These are phyloP conservation scores for Chelonus insularis DNA, from an alignment of 1,140 invertebrate species.

Conservation along the genomic window DNA sequence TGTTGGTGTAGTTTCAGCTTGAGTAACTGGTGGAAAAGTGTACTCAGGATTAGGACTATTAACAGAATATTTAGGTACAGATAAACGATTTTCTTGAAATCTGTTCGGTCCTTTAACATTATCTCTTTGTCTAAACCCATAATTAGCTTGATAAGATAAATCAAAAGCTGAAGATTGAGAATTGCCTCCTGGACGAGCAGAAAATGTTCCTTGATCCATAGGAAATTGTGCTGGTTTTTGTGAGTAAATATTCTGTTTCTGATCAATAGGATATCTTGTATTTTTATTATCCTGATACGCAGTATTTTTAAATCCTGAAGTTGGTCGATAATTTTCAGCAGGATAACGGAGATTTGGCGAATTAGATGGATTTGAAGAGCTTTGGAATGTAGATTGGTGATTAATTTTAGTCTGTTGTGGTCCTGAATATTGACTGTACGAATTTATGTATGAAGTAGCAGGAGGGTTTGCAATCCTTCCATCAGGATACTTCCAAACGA, in stretches of 20 bases:
- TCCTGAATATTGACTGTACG: slow-evolving; percentile 39
- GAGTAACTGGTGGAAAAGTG: slow-evolving; percentile 32
- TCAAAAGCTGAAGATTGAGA: slow-evolving; percentile 14
- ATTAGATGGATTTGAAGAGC: slow-evolving; percentile 3
- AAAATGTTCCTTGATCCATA: slow-evolving; percentile 33
- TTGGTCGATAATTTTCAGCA: neutral
- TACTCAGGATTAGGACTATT: slow-evolving; percentile 49
- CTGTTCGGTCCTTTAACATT: slow-evolving; percentile 6
- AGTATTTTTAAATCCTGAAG: neutral
- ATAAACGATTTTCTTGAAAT: slow-evolving; percentile 6
- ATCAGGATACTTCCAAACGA: slow-evolving; percentile 58
- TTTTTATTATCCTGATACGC: neutral
- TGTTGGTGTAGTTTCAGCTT: slow-evolving; percentile 9
- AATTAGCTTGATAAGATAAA: slow-evolving; percentile 30
- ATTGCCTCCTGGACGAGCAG: slow-evolving; percentile 23
- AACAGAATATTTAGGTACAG: slow-evolving; percentile 43
- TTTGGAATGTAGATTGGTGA: slow-evolving; percentile 9
- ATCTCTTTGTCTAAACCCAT: slow-evolving; percentile 25
- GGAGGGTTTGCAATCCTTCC: slow-evolving; percentile 49
- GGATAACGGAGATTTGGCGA: neutral
- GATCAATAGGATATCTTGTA: neutral
- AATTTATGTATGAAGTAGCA: slow-evolving; percentile 45
- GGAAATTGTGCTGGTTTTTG: slow-evolving; percentile 54
- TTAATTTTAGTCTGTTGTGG: slow-evolving; percentile 19
- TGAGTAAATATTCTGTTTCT: slow-evolving; percentile 36